Evolutionary conservation across 2,113 vertebrate species (phyloP).

Genomic region (Crocuta crocuta): DNA sequence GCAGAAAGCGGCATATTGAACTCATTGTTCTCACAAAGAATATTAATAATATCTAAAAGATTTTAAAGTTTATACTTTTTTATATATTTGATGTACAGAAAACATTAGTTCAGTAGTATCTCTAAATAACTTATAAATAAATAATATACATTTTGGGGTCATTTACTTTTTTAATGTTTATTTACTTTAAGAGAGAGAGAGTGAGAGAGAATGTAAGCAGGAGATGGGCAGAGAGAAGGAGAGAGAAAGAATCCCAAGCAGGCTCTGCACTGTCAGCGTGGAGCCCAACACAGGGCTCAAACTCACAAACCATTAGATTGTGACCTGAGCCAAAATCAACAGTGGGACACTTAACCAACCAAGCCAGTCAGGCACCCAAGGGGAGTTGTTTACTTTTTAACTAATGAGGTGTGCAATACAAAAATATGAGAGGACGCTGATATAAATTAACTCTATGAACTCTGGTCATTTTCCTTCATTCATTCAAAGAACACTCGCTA

Average conservation of each 20-base stretch:
- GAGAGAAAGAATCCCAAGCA: too few relatives aligned
- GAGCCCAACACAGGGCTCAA: too few relatives aligned
- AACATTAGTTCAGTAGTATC: not conserved
- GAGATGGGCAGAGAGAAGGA: too few relatives aligned
- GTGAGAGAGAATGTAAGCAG: too few relatives aligned
- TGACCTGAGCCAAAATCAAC: too few relatives aligned
- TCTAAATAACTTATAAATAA: conserved; percentile 29
- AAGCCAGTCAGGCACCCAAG: too few relatives aligned
- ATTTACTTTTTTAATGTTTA: not conserved
- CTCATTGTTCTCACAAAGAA: not conserved
- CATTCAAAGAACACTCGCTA: not conserved
- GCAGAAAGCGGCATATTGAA: not conserved
- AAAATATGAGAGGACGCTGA: not conserved
- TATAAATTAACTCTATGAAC: conserved; percentile 20
- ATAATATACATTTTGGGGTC: not conserved
- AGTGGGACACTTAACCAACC: too few relatives aligned
- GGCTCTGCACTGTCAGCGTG: too few relatives aligned
- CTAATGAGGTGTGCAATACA: not conserved
- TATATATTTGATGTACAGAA: conserved; percentile 8
- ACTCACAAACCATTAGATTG: too few relatives aligned
- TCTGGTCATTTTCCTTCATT: conserved; percentile 39
- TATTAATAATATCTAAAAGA: not conserved
- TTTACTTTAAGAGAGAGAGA: too few relatives aligned
- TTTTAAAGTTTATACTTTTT: not conserved
- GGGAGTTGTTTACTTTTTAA: not conserved